Evolutionary conservation across 2,888 invertebrate genomes (phyloP).

Genomic region (Sesia apiformis): DNA sequence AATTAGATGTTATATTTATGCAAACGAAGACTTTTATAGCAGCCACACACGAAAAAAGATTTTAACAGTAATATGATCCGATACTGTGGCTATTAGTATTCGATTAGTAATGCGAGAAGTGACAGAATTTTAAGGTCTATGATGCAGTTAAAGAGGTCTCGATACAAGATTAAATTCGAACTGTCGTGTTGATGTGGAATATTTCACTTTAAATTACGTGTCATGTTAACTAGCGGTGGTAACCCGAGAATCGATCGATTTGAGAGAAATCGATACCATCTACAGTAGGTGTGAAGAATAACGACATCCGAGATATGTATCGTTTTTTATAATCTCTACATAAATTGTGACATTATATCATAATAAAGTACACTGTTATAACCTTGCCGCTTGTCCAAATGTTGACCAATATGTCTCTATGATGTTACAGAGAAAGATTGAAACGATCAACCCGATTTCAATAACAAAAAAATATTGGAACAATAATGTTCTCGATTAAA

Average conservation of each 20-base stretch:
- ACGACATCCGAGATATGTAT: slow-evolving; percentile 10
- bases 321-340: slow-evolving; percentile 4
- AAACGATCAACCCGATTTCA: not conserved
- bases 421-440: not conserved
- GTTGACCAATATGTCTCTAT: not conserved
- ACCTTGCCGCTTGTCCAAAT: slow-evolving; percentile 5
- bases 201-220: slow-evolving; percentile 41
- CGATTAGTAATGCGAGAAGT: slow-evolving; percentile 55
- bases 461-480: not conserved
- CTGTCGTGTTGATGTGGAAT: slow-evolving; percentile 31
- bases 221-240: slow-evolving; percentile 27
- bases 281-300: slow-evolving; percentile 28
- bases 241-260: slow-evolving; percentile 12
- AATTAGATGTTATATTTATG: slow-evolving; percentile 55
- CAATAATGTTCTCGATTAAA: not conserved
- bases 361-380: slow-evolving; percentile 4
- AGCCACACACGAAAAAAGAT: slow-evolving; percentile 55
- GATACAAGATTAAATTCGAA: slow-evolving; percentile 22
- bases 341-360: slow-evolving; percentile 6
- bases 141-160: slow-evolving; percentile 21
- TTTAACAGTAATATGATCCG: slow-evolving; percentile 44
- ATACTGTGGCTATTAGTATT: slow-evolving; percentile 38
- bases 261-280: slow-evolving; percentile 25
- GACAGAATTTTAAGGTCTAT: slow-evolving; percentile 25
- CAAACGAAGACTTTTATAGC: slow-evolving; percentile 50